Evolutionary conservation across 2,888 invertebrate genomes (phyloP).

Genomic region (Dysmachus trigonus): DNA sequence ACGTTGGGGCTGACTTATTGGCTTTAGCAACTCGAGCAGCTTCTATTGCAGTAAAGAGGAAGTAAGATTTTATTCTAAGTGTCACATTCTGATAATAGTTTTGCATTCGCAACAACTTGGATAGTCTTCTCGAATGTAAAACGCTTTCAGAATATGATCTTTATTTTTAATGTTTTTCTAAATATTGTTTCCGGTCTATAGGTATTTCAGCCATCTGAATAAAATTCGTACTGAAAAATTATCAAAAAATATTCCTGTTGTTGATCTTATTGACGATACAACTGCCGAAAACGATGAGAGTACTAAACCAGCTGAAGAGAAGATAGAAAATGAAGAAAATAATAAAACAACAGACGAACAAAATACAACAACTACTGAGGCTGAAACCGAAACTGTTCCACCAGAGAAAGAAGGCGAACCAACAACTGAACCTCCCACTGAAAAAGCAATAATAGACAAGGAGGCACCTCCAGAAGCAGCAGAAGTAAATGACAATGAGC

Average conservation of each 20-base stretch:
- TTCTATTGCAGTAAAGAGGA: slow-evolving; percentile 82
- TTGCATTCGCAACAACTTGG: not conserved
- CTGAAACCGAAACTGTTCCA: not conserved
- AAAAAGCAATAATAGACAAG: slow-evolving; percentile 46
- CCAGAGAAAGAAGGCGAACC: not conserved
- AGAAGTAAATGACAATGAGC: not conserved
- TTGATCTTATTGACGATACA: slow-evolving; percentile 60
- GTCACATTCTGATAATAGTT: not conserved
- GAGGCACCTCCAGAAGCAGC: slow-evolving; percentile 21
- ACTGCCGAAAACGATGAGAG: slow-evolving; percentile 51
- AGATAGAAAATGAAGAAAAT: not conserved
- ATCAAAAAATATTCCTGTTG: slow-evolving; percentile 60
- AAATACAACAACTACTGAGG: not conserved
- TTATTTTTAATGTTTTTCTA: not conserved
- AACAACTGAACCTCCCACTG: slow-evolving; percentile 17
- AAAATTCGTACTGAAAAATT: slow-evolving; percentile 57
- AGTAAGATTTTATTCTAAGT: slow-evolving; percentile 50
- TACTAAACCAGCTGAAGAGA: not conserved
- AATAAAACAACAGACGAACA: not conserved
- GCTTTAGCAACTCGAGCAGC: slow-evolving; percentile 88
- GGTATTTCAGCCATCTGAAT: slow-evolving; percentile 58
- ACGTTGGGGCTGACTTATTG: slow-evolving; percentile 93
- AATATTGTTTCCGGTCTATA: slow-evolving; percentile 33
- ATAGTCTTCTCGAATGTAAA: not conserved
- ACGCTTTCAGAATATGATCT: not conserved